Conservation (phyloP, 2,888 invertebrate genomes). For the Drosophila anceps region DNA sequence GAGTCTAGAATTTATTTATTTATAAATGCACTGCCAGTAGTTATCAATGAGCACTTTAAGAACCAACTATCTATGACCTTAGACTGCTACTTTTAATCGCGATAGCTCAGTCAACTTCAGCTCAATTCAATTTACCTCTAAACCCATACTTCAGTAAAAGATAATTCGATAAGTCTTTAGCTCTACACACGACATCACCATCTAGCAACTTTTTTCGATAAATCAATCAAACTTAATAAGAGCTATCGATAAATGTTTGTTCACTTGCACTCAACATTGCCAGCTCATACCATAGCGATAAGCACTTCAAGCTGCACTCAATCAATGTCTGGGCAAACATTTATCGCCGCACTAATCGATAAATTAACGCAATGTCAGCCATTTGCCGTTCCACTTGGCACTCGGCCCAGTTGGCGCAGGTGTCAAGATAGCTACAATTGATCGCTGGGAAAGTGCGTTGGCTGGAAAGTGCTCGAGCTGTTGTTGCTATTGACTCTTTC, state of each 20-base stretch:
- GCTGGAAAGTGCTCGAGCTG: slow-evolving; percentile 36
- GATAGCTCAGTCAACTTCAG: background rate
- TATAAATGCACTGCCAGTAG: background rate
- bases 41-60: background rate
- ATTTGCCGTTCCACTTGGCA: slow-evolving; percentile 22
- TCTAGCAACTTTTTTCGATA: background rate
- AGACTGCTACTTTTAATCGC: background rate
- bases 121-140: background rate
- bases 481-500: slow-evolving; percentile 32
- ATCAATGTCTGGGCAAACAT: slow-evolving; percentile 10
- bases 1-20: background rate
- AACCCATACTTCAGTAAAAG: background rate
- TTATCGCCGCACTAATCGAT: slow-evolving; percentile 32
- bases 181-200: background rate
- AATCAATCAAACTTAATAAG: background rate
- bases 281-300: background rate
- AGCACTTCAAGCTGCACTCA: background rate
- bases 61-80: background rate
- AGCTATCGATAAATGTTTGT: slow-evolving; percentile 7
- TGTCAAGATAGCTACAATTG: slow-evolving; percentile 36
- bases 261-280: background rate
- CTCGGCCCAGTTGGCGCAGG: slow-evolving; percentile 44
- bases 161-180: background rate
- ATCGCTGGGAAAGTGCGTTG: slow-evolving; percentile 46
- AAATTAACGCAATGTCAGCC: slow-evolving; percentile 25